Evolutionary conservation across 2,888 invertebrate species (phyloP).

Genomic region (Dolichopus griseipennis): DNA sequence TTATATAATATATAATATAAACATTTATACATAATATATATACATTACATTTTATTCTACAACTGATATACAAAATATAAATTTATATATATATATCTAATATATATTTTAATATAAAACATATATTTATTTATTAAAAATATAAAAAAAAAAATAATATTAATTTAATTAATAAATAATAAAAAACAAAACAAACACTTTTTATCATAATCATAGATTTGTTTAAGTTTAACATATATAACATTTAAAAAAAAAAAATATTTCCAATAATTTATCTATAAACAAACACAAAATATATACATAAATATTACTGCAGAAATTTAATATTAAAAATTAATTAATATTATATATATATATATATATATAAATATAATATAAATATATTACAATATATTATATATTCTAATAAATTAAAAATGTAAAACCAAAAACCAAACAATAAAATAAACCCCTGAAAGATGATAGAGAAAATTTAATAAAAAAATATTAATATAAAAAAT

Average conservation of each 20-base stretch:
- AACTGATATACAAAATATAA: neutral
- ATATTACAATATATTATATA: too few relatives aligned
- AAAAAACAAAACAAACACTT: neutral
- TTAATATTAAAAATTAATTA: neutral
- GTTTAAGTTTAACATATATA: too few relatives aligned
- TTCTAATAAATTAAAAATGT: too few relatives aligned
- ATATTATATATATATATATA: too few relatives aligned
- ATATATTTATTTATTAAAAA: neutral
- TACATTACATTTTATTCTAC: neutral
- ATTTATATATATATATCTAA: neutral
- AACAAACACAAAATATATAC: neutral
- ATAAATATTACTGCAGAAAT: neutral
- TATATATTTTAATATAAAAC: neutral
- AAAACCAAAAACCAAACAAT: neutral
- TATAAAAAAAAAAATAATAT: neutral
- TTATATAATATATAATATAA: too few relatives aligned
- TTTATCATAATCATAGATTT: neutral
- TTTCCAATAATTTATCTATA: neutral
- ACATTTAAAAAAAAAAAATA: neutral
- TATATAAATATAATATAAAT: too few relatives aligned
- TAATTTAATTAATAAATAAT: neutral
- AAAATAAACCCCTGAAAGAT: constrained; percentile 3
- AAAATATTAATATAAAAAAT: too few relatives aligned
- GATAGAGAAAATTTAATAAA: neutral
- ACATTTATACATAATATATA: too few relatives aligned